Base-by-base conservation (phyloP, 92 coral and sea anemone genomes). In the Nematostella vectensis region DNA sequence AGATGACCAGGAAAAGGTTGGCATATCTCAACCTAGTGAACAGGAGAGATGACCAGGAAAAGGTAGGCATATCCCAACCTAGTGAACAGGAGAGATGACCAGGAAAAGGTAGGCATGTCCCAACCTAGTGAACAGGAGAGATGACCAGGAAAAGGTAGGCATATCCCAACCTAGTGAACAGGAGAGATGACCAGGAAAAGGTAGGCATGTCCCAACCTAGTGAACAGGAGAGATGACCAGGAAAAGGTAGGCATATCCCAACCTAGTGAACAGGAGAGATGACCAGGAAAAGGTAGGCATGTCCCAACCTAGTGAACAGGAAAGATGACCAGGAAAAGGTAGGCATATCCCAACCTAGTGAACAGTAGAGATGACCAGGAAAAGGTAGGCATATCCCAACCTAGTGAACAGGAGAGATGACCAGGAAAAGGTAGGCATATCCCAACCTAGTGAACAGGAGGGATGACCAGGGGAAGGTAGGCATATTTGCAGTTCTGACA, bases 41-140 rank as follows among this genome's bases (percentile, higher is more conserved):
- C 52, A 89, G 73, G 66, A 78, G 61, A 39, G 96, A 89, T 0
- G 72, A 60, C 15, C 50, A 55, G 18, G 75, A 67, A 17, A 67
- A 78, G 68, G 77, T 76, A 65, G 8, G 42, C 4, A 25, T 13
- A n/a, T 89, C 54, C 42, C 75, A 85, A 47, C 81, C 81, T 17
- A 49, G 64, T 11, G 68, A 95, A 20, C 59, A 95, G 6, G 67
- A 60, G 85, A 56, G 77, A 71, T 62, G 97, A 81, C 24, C 71
- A 80, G 62, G 85, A 85, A 70, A 89, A 89, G 11, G 83, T 89
- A 26, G 55, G 89, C 91, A 4, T 68, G 85, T 49, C 97, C 97
- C 11, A 66, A 89, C 45, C 72, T 89, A 18, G 55, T 29, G 22
- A 83, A 78, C 52, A 89, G 73, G 66, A 78, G 61, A 39, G 96